phyloP scores from a whole-genome alignment of 2,113 vertebrate species.

The Rhinichthys klamathensis region DNA sequence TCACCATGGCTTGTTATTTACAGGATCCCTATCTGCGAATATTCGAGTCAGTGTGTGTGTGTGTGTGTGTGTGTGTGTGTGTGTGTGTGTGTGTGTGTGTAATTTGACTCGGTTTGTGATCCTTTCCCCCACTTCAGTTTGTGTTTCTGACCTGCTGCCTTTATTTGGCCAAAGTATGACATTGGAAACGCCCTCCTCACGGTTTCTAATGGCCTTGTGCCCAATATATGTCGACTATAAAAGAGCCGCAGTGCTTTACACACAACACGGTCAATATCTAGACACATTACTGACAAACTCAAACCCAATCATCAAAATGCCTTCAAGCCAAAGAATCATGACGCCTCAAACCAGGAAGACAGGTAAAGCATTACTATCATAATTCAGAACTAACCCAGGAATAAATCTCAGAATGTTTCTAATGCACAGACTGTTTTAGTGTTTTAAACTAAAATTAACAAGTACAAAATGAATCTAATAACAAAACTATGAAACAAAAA shows the following conservation, averaged over 20 bases:
- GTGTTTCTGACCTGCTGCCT: background rate
- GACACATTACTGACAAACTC: background rate
- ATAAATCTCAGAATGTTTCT: background rate
- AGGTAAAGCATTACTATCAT: conserved; percentile 13
- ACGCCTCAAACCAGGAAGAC: background rate
- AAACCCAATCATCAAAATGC: background rate
- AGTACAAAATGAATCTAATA: too few relatives aligned
- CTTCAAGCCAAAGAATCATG: conserved; percentile 7
- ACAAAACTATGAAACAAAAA: too few relatives aligned
- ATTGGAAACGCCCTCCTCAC: background rate
- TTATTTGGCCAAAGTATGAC: conserved; percentile 14
- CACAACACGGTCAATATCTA: background rate
- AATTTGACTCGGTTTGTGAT: background rate
- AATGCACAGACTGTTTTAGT: too few relatives aligned
- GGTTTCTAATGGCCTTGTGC: background rate
- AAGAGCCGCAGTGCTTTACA: background rate
- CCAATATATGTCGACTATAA: background rate
- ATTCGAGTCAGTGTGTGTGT: background rate
- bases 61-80: too few relatives aligned
- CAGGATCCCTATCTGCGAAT: background rate
- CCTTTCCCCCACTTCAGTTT: background rate
- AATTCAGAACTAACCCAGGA: background rate
- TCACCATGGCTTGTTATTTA: background rate
- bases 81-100: background rate
- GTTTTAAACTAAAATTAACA: too few relatives aligned